A percentile compares a stretch with the other conserved stretches of the same genome.
phyloP scores from a whole-genome alignment of 35 echinoderm and acorn worm genomes.

The Eucidaris tribuloides region DNA sequence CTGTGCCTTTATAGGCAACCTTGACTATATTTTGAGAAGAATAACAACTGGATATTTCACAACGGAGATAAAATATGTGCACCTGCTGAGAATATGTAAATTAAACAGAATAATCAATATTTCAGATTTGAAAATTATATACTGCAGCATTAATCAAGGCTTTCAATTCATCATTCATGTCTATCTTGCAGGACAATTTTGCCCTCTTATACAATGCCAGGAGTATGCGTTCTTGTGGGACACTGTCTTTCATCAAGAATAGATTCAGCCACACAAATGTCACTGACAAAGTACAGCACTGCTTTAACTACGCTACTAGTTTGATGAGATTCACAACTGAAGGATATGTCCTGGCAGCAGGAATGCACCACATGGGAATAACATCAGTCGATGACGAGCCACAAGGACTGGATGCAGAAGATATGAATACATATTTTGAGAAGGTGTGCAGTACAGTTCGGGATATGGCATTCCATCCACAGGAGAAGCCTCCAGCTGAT shows the following conservation, averaged over 20 bases:
- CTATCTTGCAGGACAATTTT: background rate
- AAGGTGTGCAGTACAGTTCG: background rate
- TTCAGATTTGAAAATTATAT: background rate
- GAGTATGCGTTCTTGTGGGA: background rate
- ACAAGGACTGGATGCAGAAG: background rate
- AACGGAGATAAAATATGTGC: no score
- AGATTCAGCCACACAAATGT: background rate
- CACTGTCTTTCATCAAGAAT: constrained; percentile 14
- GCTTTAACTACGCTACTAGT: background rate
- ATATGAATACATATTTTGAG: background rate
- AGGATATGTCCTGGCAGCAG: constrained; percentile 2
- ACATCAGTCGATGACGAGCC: background rate
- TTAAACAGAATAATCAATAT: background rate
- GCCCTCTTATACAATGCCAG: background rate
- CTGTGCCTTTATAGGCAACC: no score
- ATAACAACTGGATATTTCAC: no score
- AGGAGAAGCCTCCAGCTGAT: background rate
- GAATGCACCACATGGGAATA: background rate
- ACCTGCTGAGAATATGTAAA: no score
- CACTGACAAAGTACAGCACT: background rate
- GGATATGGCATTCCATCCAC: constrained; percentile 10
- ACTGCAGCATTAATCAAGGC: background rate
- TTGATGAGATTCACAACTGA: background rate
- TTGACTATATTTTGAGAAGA: no score
- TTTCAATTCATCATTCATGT: background rate